Percentiles rank a stretch among this genome's conserved stretches.
These are phyloP conservation scores for Amblyornis subalaris DNA, from an alignment of 2,113 vertebrate genomes.

Conservation along the genomic window DNA sequence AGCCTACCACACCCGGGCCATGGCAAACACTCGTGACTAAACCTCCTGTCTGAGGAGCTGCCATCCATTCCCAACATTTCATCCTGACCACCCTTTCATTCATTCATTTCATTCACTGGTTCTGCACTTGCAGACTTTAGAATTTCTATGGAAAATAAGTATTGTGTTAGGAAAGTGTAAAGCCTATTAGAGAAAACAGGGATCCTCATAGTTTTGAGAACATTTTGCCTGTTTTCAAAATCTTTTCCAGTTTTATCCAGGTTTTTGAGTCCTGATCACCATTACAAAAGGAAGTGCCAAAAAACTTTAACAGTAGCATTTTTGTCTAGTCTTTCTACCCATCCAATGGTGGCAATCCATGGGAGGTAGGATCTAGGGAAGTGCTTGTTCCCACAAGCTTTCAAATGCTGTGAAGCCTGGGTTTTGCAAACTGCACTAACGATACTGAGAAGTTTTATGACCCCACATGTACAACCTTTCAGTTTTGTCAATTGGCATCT, in stretches of 20 bases:
- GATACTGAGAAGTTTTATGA: background rate
- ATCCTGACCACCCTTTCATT: background rate
- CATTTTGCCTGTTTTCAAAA: background rate
- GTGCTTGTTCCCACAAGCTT: background rate
- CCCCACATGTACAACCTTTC: background rate
- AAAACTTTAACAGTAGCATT: background rate
- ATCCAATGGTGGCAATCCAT: background rate
- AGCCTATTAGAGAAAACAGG: background rate
- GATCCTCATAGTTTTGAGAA: background rate
- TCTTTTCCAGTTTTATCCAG: background rate
- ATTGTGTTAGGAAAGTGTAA: background rate
- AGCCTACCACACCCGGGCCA: background rate
- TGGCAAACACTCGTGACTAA: accelerated
- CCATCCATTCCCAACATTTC: background rate
- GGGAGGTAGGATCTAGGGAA: background rate
- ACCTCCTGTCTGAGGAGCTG: background rate
- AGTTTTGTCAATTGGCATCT: background rate
- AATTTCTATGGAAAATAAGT: background rate
- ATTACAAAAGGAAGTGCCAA: background rate
- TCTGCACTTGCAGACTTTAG: background rate
- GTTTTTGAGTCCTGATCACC: background rate
- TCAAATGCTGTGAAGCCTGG: background rate
- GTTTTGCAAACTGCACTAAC: background rate
- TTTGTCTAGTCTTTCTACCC: background rate
- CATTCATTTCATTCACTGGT: background rate